Base-by-base conservation (phyloP, 2,113 vertebrate genomes). In the Poecile atricapillus region DNA sequence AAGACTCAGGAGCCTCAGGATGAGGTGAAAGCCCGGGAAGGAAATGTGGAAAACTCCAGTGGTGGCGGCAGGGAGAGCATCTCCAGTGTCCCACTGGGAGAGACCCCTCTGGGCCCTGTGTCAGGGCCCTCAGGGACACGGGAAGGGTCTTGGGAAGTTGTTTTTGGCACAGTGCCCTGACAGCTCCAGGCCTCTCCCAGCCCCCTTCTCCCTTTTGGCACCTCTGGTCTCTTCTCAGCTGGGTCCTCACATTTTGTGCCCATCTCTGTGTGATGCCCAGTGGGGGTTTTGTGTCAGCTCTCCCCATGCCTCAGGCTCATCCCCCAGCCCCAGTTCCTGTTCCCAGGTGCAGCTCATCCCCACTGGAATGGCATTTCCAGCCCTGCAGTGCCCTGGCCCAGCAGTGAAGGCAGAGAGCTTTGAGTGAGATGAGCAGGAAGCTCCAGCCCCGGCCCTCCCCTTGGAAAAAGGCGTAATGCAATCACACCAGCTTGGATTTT, bases 401-500 rank as follows among this genome's bases (percentile, higher is more conserved):
- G 4, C 30, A 21, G 58, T 0, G n/a, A 31, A 19, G 39, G 64
- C 81, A 58, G 73, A 0, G 10, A 69, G 58, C 64, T 2, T 0
- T 6, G 74, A 47, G 49, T 22, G 60, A 63, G 63, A 50, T 0
- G 39, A 63, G 39, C 56, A 59, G 70, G 55, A 58, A 59, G 92
- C 81, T 75, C 53, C 3, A 3, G 49, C 58, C 79, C 87, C 7
- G 5, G 46, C 89, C 55, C 62, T 82, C 23, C 74, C 74, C 69
- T 52, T 77, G 84, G 39, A 46, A 77, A 89, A n/a, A 37, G 47
- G 58, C 27, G 1, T 2, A 35, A n/a, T 47, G 78, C 59, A 56
- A 87, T 88, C 84, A 85, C 67, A 77, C 6, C 11, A 4, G 67
- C 71, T 65, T 67, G 83, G 60, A 81, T 88, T 91, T 83, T 37